phyloP scores from a whole-genome alignment of 2,888 invertebrate species.

The Tetragonula carbonaria region DNA sequence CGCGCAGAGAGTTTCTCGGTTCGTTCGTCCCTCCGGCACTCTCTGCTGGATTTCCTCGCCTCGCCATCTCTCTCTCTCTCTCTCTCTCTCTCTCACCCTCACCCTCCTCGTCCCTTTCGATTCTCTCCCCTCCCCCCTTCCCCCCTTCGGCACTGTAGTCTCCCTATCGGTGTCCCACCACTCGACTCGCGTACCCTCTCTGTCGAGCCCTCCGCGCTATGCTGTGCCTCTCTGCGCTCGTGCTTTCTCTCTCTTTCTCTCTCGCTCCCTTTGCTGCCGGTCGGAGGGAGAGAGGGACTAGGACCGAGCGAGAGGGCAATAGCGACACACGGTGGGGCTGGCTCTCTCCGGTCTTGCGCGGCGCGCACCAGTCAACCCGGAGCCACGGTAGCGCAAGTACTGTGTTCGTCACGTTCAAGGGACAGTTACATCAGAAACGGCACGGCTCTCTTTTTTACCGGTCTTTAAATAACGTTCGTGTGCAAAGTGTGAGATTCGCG shows the following conservation, averaged over 20 bases:
- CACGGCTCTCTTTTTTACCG: constrained; percentile 59
- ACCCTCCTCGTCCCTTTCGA: constrained; percentile 60
- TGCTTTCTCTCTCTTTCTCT: constrained; percentile 41
- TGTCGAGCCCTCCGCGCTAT: constrained; percentile 53
- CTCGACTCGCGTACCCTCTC: constrained; percentile 59
- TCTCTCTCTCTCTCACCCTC: not conserved
- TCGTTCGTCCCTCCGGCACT: constrained; percentile 9
- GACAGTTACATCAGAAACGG: constrained; percentile 61
- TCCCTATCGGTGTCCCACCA: constrained; percentile 51
- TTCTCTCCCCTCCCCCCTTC: constrained; percentile 40
- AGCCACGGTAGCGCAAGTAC: constrained; percentile 83
- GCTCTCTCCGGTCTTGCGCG: constrained; percentile 83
- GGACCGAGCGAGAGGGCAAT: constrained; percentile 76
- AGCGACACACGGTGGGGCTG: constrained; percentile 82
- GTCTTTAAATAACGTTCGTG: constrained; percentile 41
- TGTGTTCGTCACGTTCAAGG: constrained; percentile 71
- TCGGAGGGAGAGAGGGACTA: constrained; percentile 70
- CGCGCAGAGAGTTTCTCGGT: constrained; percentile 21
- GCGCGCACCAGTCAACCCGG: constrained; percentile 82
- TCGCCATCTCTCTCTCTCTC: constrained; percentile 31
- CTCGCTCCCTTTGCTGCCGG: constrained; percentile 53
- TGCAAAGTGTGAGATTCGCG: constrained; percentile 35
- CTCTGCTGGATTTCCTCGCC: constrained; percentile 25
- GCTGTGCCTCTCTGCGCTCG: constrained; percentile 32
- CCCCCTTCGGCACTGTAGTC: constrained; percentile 36